Conservation (phyloP, 1,140 invertebrate genomes). For the Listronotus bonariensis region DNA sequence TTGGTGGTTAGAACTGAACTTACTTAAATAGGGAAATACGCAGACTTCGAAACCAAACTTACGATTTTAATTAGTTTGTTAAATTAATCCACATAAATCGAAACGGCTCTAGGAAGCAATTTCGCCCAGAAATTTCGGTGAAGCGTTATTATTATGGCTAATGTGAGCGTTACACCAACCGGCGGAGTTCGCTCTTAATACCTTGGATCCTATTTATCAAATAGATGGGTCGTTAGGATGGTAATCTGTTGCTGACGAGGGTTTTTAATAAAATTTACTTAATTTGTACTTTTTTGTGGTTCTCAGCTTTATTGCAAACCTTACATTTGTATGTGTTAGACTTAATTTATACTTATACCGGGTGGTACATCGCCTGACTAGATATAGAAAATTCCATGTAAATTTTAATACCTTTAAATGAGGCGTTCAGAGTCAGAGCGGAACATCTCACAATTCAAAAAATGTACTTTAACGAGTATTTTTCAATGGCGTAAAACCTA, state of each 20-base stretch:
- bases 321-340: no score
- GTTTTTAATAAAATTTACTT: slow-evolving; percentile 6
- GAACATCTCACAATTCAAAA: no score
- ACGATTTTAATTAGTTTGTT: slow-evolving; percentile 20
- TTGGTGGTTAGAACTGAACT: background rate
- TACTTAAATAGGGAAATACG: slow-evolving; percentile 20
- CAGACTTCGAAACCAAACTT: slow-evolving; percentile 16
- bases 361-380: no score
- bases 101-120: background rate
- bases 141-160: slow-evolving; percentile 8
- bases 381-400: no score
- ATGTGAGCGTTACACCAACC: background rate
- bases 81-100: slow-evolving; percentile 25
- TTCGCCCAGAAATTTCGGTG: slow-evolving; percentile 2
- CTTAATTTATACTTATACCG: no score
- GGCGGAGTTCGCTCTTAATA: slow-evolving; percentile 8
- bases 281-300: no score
- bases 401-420: no score
- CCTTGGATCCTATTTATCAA: slow-evolving; percentile 6
- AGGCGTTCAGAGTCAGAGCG: no score
- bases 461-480: no score
- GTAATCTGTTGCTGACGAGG: slow-evolving; percentile 13
- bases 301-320: no score
- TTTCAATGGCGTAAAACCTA: no score
- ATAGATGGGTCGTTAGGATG: slow-evolving; percentile 12